phyloP scores from a whole-genome alignment of 1,140 invertebrate genomes.

The Pinna nobilis region DNA sequence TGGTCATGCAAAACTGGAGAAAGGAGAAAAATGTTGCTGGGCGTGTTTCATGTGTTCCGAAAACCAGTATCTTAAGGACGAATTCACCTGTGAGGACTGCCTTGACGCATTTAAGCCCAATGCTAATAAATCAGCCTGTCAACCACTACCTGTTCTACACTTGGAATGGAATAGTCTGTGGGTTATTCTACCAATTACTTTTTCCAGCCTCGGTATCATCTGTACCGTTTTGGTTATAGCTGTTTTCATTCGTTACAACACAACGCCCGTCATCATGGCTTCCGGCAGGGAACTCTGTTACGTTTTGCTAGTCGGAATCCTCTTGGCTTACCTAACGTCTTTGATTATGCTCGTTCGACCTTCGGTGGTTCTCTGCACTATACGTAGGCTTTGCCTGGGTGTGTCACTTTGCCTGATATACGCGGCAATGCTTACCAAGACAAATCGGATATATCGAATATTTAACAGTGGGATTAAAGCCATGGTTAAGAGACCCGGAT shows the following conservation, averaged over 20 bases:
- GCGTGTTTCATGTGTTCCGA: conserved; percentile 79
- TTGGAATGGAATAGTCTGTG: conserved; percentile 79
- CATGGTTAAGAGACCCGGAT: conserved; percentile 91
- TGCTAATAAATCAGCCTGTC: conserved; percentile 66
- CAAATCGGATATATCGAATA: conserved; percentile 84
- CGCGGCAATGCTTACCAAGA: conserved; percentile 85
- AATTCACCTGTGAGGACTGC: conserved; percentile 80
- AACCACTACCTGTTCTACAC: conserved; percentile 74
- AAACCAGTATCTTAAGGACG: conserved; percentile 78
- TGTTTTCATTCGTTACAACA: conserved; percentile 69
- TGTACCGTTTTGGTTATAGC: conserved; percentile 65
- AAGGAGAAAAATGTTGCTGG: conserved; percentile 92
- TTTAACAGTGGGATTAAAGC: conserved; percentile 84
- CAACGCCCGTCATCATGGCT: conserved; percentile 74
- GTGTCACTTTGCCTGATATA: conserved; percentile 84
- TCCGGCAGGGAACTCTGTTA: conserved; percentile 74
- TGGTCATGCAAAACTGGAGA: conserved; percentile 89
- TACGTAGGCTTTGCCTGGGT: conserved; percentile 81
- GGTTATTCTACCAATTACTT: conserved; percentile 77
- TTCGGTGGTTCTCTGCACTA: conserved; percentile 79
- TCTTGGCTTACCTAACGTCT: conserved; percentile 69
- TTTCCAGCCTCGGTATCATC: conserved; percentile 77
- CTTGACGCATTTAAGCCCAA: conserved; percentile 74
- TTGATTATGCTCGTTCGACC: conserved; percentile 76
- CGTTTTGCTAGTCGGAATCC: conserved; percentile 73